Evolutionary conservation across 1,140 invertebrate species (phyloP).

Genomic region (Heliconius melpomene): DNA sequence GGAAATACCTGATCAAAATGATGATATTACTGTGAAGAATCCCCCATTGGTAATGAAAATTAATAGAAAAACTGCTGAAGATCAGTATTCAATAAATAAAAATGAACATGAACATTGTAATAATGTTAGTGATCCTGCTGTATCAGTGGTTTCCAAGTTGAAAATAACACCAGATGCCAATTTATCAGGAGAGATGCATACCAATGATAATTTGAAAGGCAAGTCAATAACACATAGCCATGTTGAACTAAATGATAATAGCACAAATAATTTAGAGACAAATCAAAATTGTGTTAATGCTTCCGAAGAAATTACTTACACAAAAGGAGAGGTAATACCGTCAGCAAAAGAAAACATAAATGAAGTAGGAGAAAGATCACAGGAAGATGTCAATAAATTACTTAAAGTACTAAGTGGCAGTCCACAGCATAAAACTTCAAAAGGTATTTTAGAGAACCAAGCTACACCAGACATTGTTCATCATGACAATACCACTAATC

Average conservation of each 20-base stretch:
- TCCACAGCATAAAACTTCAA: conserved; percentile 12
- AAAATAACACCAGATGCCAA: conserved; percentile 46
- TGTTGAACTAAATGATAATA: conserved; percentile 13
- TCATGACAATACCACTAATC: conserved; percentile 17
- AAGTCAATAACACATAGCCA: conserved; percentile 1
- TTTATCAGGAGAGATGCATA: conserved; percentile 21
- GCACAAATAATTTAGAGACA: conserved; percentile 1
- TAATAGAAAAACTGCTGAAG: conserved; percentile 68
- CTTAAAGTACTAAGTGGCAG: conserved; percentile 2
- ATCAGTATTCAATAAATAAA: conserved; percentile 44
- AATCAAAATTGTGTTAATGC: conserved; percentile 52
- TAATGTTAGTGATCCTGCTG: conserved; percentile 49
- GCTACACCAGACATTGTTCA: background rate
- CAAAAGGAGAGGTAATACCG: conserved; percentile 18
- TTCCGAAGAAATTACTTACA: conserved; percentile 32
- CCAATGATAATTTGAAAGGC: conserved; percentile 8
- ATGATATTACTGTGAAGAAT: conserved; percentile 60
- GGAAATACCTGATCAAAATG: conserved; percentile 45
- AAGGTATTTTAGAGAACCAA: conserved; percentile 21
- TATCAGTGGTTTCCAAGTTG: conserved; percentile 47
- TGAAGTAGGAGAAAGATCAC: background rate
- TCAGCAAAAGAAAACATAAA: conserved; percentile 20
- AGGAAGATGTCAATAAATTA: conserved; percentile 2
- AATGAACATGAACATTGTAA: conserved; percentile 48
- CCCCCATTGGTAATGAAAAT: conserved; percentile 76